These are phyloP conservation scores for Calcarius lapponicus DNA, from an alignment of 2,797 vertebrate species.

Conservation along the genomic window DNA sequence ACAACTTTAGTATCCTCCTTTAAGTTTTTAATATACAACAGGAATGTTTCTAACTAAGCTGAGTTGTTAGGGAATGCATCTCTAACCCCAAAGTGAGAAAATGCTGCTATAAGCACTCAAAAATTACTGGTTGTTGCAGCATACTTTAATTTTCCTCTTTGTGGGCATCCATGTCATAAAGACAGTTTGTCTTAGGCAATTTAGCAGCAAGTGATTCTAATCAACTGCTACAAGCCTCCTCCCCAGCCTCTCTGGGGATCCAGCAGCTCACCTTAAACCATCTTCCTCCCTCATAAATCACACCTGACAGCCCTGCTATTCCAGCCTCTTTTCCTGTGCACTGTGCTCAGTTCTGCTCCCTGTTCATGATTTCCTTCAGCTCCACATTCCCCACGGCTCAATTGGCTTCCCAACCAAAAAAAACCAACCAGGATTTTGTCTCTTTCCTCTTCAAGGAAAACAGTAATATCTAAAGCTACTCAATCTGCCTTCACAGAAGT, in stretches of 20 bases:
- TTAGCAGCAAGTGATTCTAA: background rate
- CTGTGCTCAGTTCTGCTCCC: background rate
- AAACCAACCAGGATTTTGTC: background rate
- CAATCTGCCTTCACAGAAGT: background rate
- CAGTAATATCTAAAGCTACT: background rate
- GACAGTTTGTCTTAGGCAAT: background rate
- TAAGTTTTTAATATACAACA: background rate
- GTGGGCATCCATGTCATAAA: background rate
- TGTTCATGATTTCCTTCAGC: background rate
- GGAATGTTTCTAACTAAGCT: background rate
- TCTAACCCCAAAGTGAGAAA: background rate
- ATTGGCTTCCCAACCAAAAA: background rate
- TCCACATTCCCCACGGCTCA: background rate
- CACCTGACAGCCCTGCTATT: background rate
- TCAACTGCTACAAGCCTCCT: background rate
- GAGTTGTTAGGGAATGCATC: background rate
- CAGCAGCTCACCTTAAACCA: background rate
- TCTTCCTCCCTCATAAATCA: background rate
- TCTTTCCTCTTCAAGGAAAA: background rate
- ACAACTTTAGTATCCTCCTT: background rate
- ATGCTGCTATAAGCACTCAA: background rate
- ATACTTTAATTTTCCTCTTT: background rate
- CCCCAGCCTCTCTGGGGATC: background rate
- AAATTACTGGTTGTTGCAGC: background rate
- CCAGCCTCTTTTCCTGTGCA: background rate